phyloP scores from a whole-genome alignment of 2,888 invertebrate genomes.

The Empis stercorea region DNA sequence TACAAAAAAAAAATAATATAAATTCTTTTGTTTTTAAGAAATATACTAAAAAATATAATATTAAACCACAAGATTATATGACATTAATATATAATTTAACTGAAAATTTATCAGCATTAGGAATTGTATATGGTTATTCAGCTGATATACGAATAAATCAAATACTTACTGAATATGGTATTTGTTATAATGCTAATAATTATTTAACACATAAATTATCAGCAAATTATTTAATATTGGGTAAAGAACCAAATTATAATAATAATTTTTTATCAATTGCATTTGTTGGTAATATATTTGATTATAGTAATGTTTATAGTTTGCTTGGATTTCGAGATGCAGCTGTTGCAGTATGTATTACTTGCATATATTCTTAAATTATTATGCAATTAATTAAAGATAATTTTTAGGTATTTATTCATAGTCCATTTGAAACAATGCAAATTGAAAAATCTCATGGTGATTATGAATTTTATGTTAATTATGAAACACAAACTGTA shows the following conservation, averaged over 20 bases:
- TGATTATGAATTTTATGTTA: conserved; percentile 13
- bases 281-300: conserved; percentile 22
- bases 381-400: neutral
- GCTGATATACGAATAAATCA: conserved; percentile 21
- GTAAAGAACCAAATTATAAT: conserved; percentile 16
- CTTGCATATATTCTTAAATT: neutral
- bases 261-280: conserved; percentile 6
- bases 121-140: too few relatives aligned
- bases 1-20: too few relatives aligned
- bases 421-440: conserved; percentile 30
- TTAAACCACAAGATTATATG: conserved; percentile 30
- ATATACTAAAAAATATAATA: conserved; percentile 15
- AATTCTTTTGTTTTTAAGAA: too few relatives aligned
- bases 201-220: conserved; percentile 22
- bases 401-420: conserved; percentile 22
- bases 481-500: conserved; percentile 19
- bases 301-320: conserved; percentile 22
- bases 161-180: conserved; percentile 32
- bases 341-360: too few relatives aligned
- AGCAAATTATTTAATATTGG: conserved; percentile 23
- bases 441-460: conserved; percentile 23
- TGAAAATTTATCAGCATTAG: conserved; percentile 5
- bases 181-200: conserved; percentile 30
- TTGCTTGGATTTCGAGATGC: conserved; percentile 24
- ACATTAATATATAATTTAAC: conserved; percentile 32